These are phyloP conservation scores for Oophaga pumilio DNA, from an alignment of 2,113 vertebrate genomes.

Conservation along the genomic window DNA sequence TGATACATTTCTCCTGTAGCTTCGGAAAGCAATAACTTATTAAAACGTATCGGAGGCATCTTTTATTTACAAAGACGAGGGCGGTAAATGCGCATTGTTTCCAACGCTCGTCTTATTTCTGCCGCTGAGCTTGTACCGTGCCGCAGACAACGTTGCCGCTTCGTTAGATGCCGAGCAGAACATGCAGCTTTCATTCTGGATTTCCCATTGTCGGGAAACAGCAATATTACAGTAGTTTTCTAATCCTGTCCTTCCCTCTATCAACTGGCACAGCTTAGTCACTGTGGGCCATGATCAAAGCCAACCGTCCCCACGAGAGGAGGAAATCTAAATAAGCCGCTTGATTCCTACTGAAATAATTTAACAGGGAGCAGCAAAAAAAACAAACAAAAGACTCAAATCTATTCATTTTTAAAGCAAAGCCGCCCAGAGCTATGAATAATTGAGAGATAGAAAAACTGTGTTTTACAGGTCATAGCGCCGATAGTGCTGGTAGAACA, in stretches of 20 bases:
- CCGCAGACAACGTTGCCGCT: background rate
- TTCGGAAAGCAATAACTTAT: slow-evolving; percentile 16
- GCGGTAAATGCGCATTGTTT: background rate
- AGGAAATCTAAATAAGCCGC: slow-evolving; percentile 45
- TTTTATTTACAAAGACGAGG: background rate
- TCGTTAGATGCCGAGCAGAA: background rate
- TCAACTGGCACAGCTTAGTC: slow-evolving; percentile 37
- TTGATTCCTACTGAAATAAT: slow-evolving; percentile 42
- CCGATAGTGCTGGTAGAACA: background rate
- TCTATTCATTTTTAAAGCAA: slow-evolving; percentile 55
- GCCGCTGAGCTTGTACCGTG: slow-evolving; percentile 1
- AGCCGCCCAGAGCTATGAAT: slow-evolving; percentile 43
- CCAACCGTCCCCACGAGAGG: slow-evolving; percentile 41
- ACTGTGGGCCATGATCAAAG: slow-evolving; percentile 42
- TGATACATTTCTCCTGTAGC: background rate
- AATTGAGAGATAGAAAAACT: slow-evolving; percentile 42
- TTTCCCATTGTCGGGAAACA: slow-evolving; percentile 25
- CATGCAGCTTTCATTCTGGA: background rate
- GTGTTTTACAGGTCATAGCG: slow-evolving; percentile 47
- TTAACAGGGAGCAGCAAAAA: slow-evolving; percentile 36
- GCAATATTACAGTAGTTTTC: slow-evolving; percentile 9
- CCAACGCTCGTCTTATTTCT: background rate
- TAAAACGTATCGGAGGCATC: background rate
- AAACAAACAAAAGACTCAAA: slow-evolving; percentile 28
- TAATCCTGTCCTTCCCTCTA: slow-evolving; percentile 36